Percentiles rank a stretch among this genome's conserved stretches.
These are phyloP conservation scores for Microchirus variegatus DNA, from an alignment of 2,797 vertebrate genomes.

Conservation along the genomic window DNA sequence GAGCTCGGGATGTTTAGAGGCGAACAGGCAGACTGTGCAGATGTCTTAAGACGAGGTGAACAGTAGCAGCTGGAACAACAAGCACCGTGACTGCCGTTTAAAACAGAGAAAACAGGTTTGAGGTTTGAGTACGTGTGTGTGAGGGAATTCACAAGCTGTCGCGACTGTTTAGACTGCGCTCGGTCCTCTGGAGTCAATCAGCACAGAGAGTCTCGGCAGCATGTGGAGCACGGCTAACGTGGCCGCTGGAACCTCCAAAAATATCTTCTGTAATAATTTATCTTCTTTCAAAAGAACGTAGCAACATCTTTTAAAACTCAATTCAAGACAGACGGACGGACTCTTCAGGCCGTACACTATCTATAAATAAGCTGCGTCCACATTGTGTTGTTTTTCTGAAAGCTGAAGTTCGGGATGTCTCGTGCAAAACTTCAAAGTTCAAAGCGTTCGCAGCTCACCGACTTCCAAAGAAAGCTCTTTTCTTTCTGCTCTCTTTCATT, in stretches of 20 bases:
- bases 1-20: constrained; percentile 48
- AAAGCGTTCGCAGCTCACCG: too few relatives aligned
- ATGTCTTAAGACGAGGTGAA: constrained; percentile 44
- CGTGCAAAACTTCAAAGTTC: too few relatives aligned
- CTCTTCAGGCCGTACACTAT: too few relatives aligned
- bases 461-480: too few relatives aligned
- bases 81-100: constrained; percentile 30
- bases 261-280: constrained; percentile 61
- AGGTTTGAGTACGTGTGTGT: constrained; percentile 25
- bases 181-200: constrained; percentile 67
- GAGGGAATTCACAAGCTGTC: constrained; percentile 60
- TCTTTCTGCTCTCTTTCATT: too few relatives aligned
- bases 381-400: neutral
- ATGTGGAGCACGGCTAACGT: constrained; percentile 55
- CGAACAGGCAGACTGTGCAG: constrained; percentile 47
- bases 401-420: too few relatives aligned
- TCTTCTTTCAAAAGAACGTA: constrained; percentile 52
- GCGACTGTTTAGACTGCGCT: constrained; percentile 67
- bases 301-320: neutral
- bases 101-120: constrained; percentile 60
- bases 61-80: constrained; percentile 30
- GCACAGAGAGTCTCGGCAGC: constrained; percentile 62
- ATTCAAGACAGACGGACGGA: neutral
- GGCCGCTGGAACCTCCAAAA: constrained; percentile 53
- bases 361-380: neutral